Base-by-base conservation (phyloP, 2,113 vertebrate genomes). In the Austrofundulus limnaeus region DNA sequence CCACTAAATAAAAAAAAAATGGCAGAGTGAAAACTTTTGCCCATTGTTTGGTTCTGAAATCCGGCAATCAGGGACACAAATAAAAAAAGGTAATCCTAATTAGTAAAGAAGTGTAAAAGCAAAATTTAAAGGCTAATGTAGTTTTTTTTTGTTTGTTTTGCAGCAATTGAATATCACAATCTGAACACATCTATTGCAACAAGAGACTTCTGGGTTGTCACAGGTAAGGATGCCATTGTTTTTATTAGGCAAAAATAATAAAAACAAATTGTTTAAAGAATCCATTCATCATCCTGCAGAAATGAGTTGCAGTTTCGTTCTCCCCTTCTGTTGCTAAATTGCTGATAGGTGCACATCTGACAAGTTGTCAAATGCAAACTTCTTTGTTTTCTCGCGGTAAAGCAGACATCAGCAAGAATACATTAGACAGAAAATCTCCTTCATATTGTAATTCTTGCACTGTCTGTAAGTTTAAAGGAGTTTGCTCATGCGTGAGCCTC, bases 121-220 rank as follows among this genome's bases (percentile, higher is more conserved):
- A 34, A 2, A 9, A 9, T 34, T 34, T 34, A 34, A 34, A 34
- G 10, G 4, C 31, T 8, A 34, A 34, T 34, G 5, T 34, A 28
- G n/a, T 28, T 3, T 28, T 4, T 34, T 12, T 31, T 56, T 24
- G 34, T 39, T 81, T 60, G 82, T 63, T 73, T 91, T 92, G 61
- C 87, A 99, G 97, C 96, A 5, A 77, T 98, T 90, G 95, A 98
- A 81, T 99, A 98, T 80, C 95, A 96, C 84, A 99, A 95, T 89
- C 95, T 99, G 47, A 96, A 98, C 84, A 95, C 93, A 47, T 98
- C 97, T 1, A 80, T 92, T 64, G 92, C 94, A 59, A 99, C 97
- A 39, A 95, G 93, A 90, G 94, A 96, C 85, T 95, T 95, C 79
- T 99, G 97, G 97, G 95, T 98, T 39, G 95, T 96, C 81, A 98